phyloP scores from a whole-genome alignment of 1,140 invertebrate species.

The Drosophila punjabiensis region DNA sequence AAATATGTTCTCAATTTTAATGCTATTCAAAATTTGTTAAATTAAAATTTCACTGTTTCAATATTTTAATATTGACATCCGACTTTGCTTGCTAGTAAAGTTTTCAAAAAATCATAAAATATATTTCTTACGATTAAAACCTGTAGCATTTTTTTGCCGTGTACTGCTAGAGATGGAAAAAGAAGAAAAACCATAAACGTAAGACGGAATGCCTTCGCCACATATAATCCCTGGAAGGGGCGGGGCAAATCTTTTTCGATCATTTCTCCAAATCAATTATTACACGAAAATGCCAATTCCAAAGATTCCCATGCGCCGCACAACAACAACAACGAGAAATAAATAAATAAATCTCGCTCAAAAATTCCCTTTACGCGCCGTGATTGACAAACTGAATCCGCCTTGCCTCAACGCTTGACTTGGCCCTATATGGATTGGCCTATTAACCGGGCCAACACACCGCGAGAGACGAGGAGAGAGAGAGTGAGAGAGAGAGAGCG shows the following conservation, averaged over 20 bases:
- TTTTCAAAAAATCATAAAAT: neutral
- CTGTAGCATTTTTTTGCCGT: neutral
- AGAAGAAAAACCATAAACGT: neutral
- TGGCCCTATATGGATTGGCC: conserved; percentile 44
- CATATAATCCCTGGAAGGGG: neutral
- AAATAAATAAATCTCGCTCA: conserved; percentile 32
- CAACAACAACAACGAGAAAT: neutral
- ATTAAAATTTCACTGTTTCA: neutral
- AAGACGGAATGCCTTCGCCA: conserved; percentile 9
- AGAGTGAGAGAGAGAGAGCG: neutral
- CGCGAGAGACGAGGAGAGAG: neutral
- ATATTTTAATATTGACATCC: neutral
- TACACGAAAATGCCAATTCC: conserved; percentile 34
- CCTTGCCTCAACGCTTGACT: conserved; percentile 24
- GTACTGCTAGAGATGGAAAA: neutral
- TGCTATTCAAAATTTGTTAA: neutral
- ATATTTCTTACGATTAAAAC: neutral
- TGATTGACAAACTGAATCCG: conserved; percentile 46
- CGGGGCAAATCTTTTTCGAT: conserved; percentile 17
- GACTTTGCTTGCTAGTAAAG: too few relatives aligned
- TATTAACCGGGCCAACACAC: conserved; percentile 21
- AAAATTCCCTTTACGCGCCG: conserved; percentile 25
- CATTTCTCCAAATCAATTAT: conserved; percentile 46
- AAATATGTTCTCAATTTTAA: too few relatives aligned
- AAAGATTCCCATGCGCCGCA: conserved; percentile 4